phyloP scores from a whole-genome alignment of 2,888 invertebrate species.

The Carterocephalus palaemon region DNA sequence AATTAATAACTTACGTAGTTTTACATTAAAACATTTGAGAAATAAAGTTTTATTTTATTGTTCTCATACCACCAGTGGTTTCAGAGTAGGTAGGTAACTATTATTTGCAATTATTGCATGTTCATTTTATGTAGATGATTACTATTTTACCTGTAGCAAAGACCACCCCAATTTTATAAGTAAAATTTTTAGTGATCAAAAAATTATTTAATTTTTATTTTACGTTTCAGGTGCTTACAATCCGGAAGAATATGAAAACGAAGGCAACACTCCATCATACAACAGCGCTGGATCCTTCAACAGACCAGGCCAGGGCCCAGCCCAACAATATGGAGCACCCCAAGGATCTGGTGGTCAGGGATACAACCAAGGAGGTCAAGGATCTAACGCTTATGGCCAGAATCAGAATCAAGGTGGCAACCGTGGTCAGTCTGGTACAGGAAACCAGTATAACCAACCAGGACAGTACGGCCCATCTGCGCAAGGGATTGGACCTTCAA shows the following conservation, averaged over 20 bases:
- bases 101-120: no score
- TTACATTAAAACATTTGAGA: no score
- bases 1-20: no score
- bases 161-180: no score
- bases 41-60: no score
- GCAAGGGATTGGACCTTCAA: slow-evolving; percentile 7
- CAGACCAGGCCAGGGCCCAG: slow-evolving; percentile 17
- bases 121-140: no score
- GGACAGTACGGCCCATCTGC: slow-evolving; percentile 20
- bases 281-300: slow-evolving; percentile 21
- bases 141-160: no score
- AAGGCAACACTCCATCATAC: slow-evolving; percentile 38
- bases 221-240: slow-evolving; percentile 64
- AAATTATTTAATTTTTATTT: slow-evolving; percentile 15
- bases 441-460: slow-evolving; percentile 23
- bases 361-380: slow-evolving; percentile 24
- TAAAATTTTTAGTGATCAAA: no score
- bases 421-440: slow-evolving; percentile 19
- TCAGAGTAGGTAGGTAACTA: no score
- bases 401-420: slow-evolving; percentile 28
- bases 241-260: slow-evolving; percentile 56
- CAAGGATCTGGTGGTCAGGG: slow-evolving; percentile 23
- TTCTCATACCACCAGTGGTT: no score
- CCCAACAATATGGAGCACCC: slow-evolving; percentile 28
- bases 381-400: slow-evolving; percentile 22